Conservation (phyloP, 2,888 invertebrate genomes). For the Drosophila infuscata region DNA sequence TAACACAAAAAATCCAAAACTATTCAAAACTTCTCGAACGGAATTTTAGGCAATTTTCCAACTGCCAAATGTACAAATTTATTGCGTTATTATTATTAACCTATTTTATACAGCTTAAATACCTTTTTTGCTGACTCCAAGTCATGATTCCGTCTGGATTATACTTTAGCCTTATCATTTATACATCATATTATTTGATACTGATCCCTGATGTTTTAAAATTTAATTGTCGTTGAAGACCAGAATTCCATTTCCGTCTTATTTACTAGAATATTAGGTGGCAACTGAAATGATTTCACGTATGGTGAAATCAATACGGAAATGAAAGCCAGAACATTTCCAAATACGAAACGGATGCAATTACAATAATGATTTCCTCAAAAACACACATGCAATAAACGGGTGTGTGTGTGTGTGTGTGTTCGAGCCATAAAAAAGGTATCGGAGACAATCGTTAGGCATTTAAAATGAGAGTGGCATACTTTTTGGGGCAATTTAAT, state of each 20-base stretch:
- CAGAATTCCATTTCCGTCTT: slow-evolving; percentile 28
- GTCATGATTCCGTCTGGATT: background rate
- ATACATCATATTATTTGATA: background rate
- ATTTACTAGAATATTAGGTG: slow-evolving; percentile 4
- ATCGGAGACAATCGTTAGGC: slow-evolving; percentile 22
- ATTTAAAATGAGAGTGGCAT: slow-evolving; percentile 15
- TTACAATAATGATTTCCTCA: slow-evolving; percentile 52
- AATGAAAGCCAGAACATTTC: slow-evolving; percentile 31
- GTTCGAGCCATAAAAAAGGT: slow-evolving; percentile 7
- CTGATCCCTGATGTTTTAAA: background rate
- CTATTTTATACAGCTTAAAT: background rate
- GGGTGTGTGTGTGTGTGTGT: background rate
- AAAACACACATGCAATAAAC: slow-evolving; percentile 10
- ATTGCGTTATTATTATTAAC: background rate
- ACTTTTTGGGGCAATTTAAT: slow-evolving; percentile 8
- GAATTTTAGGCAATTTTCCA: background rate
- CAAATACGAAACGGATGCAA: slow-evolving; percentile 50
- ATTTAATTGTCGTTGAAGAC: background rate
- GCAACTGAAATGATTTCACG: slow-evolving; percentile 20
- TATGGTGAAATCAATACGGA: slow-evolving; percentile 46
- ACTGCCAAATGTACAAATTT: background rate
- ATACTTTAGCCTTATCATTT: background rate
- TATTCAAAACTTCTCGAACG: background rate
- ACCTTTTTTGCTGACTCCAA: background rate
- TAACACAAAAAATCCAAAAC: background rate